These are phyloP conservation scores for Trissonchulus latispiculum DNA, from an alignment of 2,888 invertebrate genomes.

Conservation along the genomic window DNA sequence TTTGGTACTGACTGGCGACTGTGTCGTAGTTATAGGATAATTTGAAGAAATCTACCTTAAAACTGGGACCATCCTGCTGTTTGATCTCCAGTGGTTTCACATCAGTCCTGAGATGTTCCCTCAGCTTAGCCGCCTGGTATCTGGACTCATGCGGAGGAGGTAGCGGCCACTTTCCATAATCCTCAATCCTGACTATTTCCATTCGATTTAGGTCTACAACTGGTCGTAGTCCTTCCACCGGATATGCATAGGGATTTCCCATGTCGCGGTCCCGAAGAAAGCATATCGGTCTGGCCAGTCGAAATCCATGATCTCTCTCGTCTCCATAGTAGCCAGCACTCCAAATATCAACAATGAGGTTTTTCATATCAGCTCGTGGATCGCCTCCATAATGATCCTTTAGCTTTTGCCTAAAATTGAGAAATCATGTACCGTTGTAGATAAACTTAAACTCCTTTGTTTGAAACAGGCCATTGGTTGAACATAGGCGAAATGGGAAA, in stretches of 20 bases:
- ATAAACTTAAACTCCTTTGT: too few species aligned
- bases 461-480: too few species aligned
- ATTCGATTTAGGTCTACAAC: slow-evolving; percentile 21
- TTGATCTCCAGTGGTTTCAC: slow-evolving; percentile 22
- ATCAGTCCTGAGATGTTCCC: slow-evolving; percentile 16
- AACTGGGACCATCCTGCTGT: slow-evolving; percentile 23
- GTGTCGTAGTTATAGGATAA: too few species aligned
- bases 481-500: too few species aligned
- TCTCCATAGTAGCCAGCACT: slow-evolving; percentile 3
- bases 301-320: neutral
- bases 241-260: slow-evolving; percentile 21
- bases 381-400: neutral
- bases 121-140: neutral
- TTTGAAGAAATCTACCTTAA: slow-evolving; percentile 14
- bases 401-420: neutral
- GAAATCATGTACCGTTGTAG: too few species aligned
- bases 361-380: neutral
- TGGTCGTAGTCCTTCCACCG: slow-evolving; percentile 24
- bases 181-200: slow-evolving; percentile 21
- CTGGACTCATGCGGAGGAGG: slow-evolving; percentile 4
- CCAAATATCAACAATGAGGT: neutral
- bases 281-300: slow-evolving; percentile 17
- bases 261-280: neutral
- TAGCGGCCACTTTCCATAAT: slow-evolving; percentile 19
- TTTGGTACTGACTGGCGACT: too few species aligned